Conservation (phyloP, 1,140 invertebrate genomes). For the Aphidius gifuensis region DNA sequence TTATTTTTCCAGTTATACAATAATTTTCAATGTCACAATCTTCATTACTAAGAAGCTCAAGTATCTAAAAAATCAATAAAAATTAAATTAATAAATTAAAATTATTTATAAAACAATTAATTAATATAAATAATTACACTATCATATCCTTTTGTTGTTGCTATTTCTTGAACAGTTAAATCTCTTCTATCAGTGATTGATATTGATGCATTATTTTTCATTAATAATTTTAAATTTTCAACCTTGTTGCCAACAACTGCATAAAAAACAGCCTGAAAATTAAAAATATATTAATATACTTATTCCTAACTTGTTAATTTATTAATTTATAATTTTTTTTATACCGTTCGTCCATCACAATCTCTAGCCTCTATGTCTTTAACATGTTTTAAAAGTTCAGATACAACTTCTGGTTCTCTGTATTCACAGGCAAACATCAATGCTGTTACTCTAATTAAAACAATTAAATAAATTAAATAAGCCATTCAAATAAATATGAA, state of each 20-base stretch:
- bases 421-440: conserved; percentile 57
- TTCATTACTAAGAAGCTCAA: conserved; percentile 13
- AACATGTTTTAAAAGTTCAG: conserved; percentile 49
- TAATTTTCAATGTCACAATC: conserved; percentile 18
- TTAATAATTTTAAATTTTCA: conserved; percentile 53
- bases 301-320: too few relatives aligned
- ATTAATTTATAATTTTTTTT: conserved; percentile 10
- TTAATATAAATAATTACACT: conserved; percentile 36
- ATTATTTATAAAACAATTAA: too few relatives aligned
- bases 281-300: not conserved
- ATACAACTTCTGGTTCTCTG: conserved; percentile 48
- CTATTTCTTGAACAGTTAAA: conserved; percentile 50
- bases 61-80: conserved; percentile 14
- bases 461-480: conserved; percentile 19
- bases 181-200: conserved; percentile 48
- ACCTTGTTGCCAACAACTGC: conserved; percentile 53
- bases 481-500: conserved; percentile 12
- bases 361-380: conserved; percentile 57
- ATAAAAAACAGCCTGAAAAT: conserved; percentile 56
- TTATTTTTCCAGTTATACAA: conserved; percentile 21
- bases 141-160: conserved; percentile 49
- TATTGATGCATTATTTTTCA: conserved; percentile 50
- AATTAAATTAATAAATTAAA: too few relatives aligned
- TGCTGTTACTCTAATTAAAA: conserved; percentile 51
- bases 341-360: conserved; percentile 56